phyloP scores from a whole-genome alignment of 2,113 vertebrate species.

The Eretmodus cyanostictus region DNA sequence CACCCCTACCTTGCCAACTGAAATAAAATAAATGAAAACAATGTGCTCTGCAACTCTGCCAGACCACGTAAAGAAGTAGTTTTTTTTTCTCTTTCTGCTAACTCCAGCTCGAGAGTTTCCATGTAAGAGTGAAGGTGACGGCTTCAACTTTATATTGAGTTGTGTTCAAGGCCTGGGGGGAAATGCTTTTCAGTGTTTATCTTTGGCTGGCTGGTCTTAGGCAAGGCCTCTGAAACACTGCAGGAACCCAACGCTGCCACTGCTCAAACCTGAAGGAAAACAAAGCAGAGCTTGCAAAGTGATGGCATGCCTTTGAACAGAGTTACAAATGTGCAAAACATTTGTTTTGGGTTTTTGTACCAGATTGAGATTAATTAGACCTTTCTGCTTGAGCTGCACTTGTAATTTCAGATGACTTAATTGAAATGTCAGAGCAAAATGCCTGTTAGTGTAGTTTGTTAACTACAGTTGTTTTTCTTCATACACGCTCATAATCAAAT shows the following conservation, averaged over 20 bases:
- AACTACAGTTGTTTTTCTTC: not conserved
- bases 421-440: not conserved
- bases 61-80: slow-evolving; percentile 12
- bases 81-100: not conserved
- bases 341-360: not conserved
- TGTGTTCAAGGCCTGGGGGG: slow-evolving; percentile 41
- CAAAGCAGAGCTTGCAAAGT: not conserved
- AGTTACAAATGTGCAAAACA: not conserved
- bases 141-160: slow-evolving; percentile 48
- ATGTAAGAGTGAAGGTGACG: slow-evolving; percentile 51
- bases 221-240: slow-evolving; percentile 25
- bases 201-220: slow-evolving; percentile 46
- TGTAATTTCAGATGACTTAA: slow-evolving; percentile 1
- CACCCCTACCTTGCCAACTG: slow-evolving; percentile 47
- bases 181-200: slow-evolving; percentile 51
- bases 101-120: slow-evolving; percentile 47
- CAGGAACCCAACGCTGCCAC: slow-evolving; percentile 7
- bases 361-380: slow-evolving; percentile 23
- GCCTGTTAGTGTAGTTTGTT: not conserved
- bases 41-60: slow-evolving; percentile 33
- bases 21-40: slow-evolving; percentile 49
- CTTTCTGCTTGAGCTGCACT: not conserved
- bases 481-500: not conserved
- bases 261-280: not conserved
- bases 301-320: not conserved